Percentiles rank a stretch among this genome's conserved stretches.
These are phyloP conservation scores for Microcebus griseorufus DNA, from an alignment of 2,113 vertebrate species.

Conservation along the genomic window DNA sequence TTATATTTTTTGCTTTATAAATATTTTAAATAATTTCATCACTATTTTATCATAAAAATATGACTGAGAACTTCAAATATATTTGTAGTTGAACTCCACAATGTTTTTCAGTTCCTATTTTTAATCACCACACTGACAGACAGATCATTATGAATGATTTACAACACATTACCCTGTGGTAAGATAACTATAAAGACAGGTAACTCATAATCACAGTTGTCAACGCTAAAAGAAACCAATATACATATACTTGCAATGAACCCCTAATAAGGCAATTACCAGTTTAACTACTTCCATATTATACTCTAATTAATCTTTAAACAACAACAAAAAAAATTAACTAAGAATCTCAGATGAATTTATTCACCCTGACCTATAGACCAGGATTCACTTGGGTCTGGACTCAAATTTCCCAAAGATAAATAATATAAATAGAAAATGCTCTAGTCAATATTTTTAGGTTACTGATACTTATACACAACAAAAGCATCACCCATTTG, in stretches of 20 bases:
- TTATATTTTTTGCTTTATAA: background rate
- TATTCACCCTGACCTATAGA: background rate
- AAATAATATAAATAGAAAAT: slow-evolving; percentile 11
- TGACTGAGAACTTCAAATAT: background rate
- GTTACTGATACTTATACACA: background rate
- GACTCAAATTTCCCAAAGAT: background rate
- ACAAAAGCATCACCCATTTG: background rate
- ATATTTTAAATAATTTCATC: background rate
- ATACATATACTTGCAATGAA: slow-evolving; percentile 14
- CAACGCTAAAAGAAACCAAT: slow-evolving; percentile 24
- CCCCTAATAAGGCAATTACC: background rate
- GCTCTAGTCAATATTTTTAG: background rate
- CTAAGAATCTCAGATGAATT: background rate
- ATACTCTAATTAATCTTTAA: background rate
- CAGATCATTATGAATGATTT: background rate
- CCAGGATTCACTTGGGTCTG: background rate
- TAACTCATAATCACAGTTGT: background rate
- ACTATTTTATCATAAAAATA: background rate
- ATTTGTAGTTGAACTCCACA: background rate
- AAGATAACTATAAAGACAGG: background rate
- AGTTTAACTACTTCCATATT: background rate
- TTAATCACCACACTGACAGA: background rate
- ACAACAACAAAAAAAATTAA: background rate
- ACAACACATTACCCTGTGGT: background rate
- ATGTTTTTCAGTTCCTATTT: background rate